These are phyloP conservation scores for Protodeltote pygarga DNA, from an alignment of 2,888 invertebrate genomes.

Conservation along the genomic window DNA sequence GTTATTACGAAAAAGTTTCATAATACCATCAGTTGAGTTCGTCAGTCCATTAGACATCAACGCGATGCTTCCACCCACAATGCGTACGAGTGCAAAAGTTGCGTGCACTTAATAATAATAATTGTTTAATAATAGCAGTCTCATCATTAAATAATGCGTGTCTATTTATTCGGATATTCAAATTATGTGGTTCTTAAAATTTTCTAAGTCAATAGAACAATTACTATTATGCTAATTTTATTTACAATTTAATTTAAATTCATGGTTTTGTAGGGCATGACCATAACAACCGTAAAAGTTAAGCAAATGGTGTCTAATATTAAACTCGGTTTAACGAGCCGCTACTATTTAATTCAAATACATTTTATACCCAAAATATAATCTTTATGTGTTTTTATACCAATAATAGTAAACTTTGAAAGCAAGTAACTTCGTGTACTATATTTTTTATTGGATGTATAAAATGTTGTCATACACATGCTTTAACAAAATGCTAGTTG, in stretches of 20 bases:
- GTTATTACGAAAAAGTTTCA: neutral
- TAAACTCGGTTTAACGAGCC: constrained; percentile 21
- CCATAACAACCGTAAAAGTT: constrained; percentile 28
- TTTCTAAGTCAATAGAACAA: constrained; percentile 28
- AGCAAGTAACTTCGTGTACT: constrained; percentile 16
- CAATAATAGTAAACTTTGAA: constrained; percentile 36
- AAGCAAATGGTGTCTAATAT: constrained; percentile 19
- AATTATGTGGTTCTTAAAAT: constrained; percentile 21
- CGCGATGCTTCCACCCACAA: constrained; percentile 31
- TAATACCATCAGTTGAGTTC: neutral
- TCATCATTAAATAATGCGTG: constrained; percentile 10
- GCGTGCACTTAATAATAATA: constrained; percentile 12
- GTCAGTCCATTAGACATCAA: constrained; percentile 53
- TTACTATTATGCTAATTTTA: constrained; percentile 33
- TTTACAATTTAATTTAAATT: constrained; percentile 34
- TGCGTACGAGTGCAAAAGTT: constrained; percentile 1
- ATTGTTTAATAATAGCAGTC: constrained; percentile 3
- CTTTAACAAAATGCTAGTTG: no score
- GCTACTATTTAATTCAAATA: constrained; percentile 38
- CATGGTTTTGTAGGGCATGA: constrained; percentile 25
- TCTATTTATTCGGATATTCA: constrained; percentile 5
- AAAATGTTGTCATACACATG: no score
- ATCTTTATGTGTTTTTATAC: constrained; percentile 28
- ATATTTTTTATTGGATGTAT: constrained; percentile 31
- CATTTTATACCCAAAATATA: constrained; percentile 25